Evolutionary conservation across 23 tunicate genomes (phyloP).

Genomic region (Trididemnum clinides): DNA sequence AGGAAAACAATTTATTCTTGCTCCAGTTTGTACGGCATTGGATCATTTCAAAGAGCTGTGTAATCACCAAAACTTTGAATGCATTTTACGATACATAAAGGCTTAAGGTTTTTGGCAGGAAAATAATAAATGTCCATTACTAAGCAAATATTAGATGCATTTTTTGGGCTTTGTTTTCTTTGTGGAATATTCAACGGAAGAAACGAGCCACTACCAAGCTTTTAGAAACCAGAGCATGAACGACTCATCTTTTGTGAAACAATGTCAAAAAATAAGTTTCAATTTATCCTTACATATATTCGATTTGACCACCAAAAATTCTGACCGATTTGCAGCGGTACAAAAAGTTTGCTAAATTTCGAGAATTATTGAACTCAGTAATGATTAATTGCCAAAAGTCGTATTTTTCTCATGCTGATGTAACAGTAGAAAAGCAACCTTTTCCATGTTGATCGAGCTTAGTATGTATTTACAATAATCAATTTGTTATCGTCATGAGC

Average conservation of each 20-base stretch:
- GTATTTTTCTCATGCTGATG: slow-evolving; percentile 12
- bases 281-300: slow-evolving; percentile 13
- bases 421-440: slow-evolving; percentile 31
- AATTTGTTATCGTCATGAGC: background rate
- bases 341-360: slow-evolving; percentile 2
- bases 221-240: slow-evolving; percentile 18
- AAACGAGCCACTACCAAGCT: slow-evolving; percentile 11
- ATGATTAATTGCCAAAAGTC: slow-evolving; percentile 25
- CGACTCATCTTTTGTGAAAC: slow-evolving; percentile 27
- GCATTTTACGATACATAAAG: slow-evolving; percentile 15
- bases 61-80: slow-evolving; percentile 14
- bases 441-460: slow-evolving; percentile 36
- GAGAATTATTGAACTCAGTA: slow-evolving; percentile 26
- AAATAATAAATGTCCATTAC: background rate
- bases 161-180: slow-evolving; percentile 32
- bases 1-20: slow-evolving; percentile 24
- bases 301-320: slow-evolving; percentile 23
- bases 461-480: background rate
- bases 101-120: slow-evolving; percentile 6
- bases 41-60: slow-evolving; percentile 23
- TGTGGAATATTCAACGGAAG: slow-evolving; percentile 30
- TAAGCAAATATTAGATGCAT: slow-evolving; percentile 16
- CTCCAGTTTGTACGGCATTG: background rate
- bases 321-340: background rate
- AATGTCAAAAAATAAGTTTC: slow-evolving; percentile 20